Evolutionary conservation across 2,113 vertebrate species (phyloP), one percentile per base, ranked within the genome.

Genomic region (Hemiscyllium ocellatum): DNA sequence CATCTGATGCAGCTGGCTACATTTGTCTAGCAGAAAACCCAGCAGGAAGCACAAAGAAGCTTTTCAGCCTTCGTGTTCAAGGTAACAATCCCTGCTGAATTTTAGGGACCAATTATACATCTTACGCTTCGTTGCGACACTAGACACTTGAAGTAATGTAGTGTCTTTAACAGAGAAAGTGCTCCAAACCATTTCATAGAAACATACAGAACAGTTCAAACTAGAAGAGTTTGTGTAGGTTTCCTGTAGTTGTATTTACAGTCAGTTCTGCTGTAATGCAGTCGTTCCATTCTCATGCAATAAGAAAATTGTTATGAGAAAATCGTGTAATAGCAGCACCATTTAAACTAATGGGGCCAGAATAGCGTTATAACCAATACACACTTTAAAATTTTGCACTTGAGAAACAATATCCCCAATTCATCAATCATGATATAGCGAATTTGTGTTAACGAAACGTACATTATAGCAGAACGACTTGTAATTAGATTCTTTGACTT

Each of bases 1-100:
- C n/a, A 0, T 96, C 97, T 0, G 98, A 99, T 4, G 95, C 97
- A 0, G 98, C 98, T 91, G 98, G 97, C 65, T 99, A 99, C 96
- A 96, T 97, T 3, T 99, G 99, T 2, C 42, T 98, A 86, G 98
- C 98, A 0, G 98, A 99, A 97, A 99, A 99, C 96, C 96, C 89
- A 0, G 98, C 98, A 0, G 99, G 99, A 0, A 97, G 98, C 0
- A 97, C 97, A 0, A 98, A 99, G 97, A 99, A 98, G 96, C 98
- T 98, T 95, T 99, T 98, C 96, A 98, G 97, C 83, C 97, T 99
- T 4, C 68, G 96, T 0, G 98, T 99, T 80, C 98, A 98, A 97
- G 98, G 98, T 99, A 96, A 97, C 97, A 7, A 1, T 8, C 85
- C 29, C 61, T 66, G 89, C 89, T 91, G 37, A 37, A 83, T 66